Conservation (phyloP, 64 coral and sea anemone genomes). For the Porites australiensis region DNA sequence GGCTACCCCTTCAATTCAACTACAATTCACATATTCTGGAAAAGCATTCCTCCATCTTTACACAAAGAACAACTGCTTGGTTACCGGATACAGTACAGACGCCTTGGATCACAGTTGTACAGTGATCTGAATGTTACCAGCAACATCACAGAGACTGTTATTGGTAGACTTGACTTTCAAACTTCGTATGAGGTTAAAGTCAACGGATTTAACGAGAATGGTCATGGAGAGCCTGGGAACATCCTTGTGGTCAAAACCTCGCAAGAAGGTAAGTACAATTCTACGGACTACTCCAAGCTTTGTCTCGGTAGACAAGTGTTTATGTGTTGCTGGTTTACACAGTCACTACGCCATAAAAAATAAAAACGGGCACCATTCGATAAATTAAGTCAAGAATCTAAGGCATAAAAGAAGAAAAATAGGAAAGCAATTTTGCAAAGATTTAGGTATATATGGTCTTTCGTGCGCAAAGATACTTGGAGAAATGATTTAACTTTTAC, state of each 20-base stretch:
- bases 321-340: too few relatives aligned
- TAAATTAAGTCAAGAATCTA: too few relatives aligned
- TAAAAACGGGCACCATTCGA: too few relatives aligned
- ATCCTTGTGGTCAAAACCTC: background rate
- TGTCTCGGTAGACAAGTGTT: too few relatives aligned
- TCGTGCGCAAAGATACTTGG: too few relatives aligned
- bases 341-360: too few relatives aligned
- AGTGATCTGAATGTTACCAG: background rate
- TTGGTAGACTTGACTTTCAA: background rate
- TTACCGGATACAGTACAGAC: background rate
- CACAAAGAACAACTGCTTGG: constrained; percentile 4
- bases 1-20: constrained; percentile 11
- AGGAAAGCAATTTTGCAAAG: too few relatives aligned
- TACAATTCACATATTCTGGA: background rate
- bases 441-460: too few relatives aligned
- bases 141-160: background rate
- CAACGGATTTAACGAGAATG: background rate
- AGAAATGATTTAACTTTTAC: too few relatives aligned
- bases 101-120: background rate
- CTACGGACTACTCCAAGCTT: too few relatives aligned
- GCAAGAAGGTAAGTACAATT: background rate
- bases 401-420: too few relatives aligned
- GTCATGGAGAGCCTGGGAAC: background rate
- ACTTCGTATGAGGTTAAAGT: background rate
- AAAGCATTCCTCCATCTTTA: background rate